Evolutionary conservation across 2,797 vertebrate species (phyloP).

Genomic region (Acanthis flammea): DNA sequence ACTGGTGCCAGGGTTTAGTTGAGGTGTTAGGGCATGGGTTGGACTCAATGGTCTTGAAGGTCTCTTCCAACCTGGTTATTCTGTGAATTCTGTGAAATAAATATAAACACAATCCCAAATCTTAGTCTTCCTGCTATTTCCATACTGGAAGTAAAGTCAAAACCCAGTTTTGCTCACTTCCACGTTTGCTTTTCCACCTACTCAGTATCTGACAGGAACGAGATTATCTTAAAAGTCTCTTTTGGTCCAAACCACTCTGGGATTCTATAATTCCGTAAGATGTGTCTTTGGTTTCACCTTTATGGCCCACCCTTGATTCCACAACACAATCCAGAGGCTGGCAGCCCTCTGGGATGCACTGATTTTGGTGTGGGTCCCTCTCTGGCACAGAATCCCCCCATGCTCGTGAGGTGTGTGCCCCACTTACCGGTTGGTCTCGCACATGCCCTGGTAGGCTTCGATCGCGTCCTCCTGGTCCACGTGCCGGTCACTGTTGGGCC

Average conservation of each 20-base stretch:
- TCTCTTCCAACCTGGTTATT: not conserved
- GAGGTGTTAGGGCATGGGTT: not conserved
- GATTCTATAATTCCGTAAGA: rapidly evolving
- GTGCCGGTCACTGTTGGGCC: conserved; percentile 79
- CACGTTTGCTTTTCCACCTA: not conserved
- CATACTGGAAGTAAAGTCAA: not conserved
- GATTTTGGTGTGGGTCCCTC: not conserved
- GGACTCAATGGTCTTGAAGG: not conserved
- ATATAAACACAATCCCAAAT: not conserved
- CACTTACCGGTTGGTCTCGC: conserved; percentile 87
- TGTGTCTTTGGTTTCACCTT: not conserved
- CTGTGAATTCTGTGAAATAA: not conserved
- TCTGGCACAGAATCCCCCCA: rapidly evolving
- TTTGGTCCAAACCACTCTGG: rapidly evolving
- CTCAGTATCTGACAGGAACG: not conserved
- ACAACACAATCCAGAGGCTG: not conserved
- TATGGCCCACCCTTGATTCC: rapidly evolving
- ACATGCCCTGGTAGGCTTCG: conserved; percentile 81
- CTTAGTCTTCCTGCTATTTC: not conserved
- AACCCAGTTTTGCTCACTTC: not conserved
- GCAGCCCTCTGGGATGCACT: rapidly evolving
- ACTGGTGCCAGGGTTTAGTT: not conserved
- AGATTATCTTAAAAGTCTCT: not conserved
- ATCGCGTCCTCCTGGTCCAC: conserved; percentile 80
- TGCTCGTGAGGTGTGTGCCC: not conserved